These are phyloP conservation scores for Opisthocomus hoazin DNA, from an alignment of 2,113 vertebrate genomes.

Conservation along the genomic window DNA sequence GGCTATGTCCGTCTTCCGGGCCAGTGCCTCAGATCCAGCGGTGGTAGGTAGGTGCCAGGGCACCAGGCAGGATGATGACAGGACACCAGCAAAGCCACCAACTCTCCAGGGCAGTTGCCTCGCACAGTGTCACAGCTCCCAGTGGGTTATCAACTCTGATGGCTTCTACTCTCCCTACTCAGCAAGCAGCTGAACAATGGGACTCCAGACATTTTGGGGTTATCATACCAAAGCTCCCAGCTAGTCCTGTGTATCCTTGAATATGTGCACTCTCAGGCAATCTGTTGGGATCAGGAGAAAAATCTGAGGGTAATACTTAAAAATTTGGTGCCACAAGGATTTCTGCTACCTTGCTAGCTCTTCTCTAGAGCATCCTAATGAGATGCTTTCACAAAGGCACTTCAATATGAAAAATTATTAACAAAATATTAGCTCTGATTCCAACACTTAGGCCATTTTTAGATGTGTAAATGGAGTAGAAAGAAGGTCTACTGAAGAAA, in stretches of 20 bases:
- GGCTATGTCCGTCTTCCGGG: rapidly evolving
- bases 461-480: background rate
- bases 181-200: background rate
- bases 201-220: background rate
- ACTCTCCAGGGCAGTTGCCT: rapidly evolving
- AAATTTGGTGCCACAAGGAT: background rate
- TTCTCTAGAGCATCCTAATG: background rate
- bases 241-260: background rate
- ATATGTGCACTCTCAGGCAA: background rate
- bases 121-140: rapidly evolving
- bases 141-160: rapidly evolving
- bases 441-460: background rate
- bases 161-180: background rate
- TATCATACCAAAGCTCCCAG: background rate
- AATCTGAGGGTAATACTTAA: background rate
- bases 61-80: background rate
- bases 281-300: background rate
- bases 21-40: rapidly evolving
- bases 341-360: background rate
- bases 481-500: background rate
- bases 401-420: background rate
- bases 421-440: background rate
- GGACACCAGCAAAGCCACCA: background rate
- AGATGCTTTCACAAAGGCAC: background rate
- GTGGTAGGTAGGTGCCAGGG: background rate